Percentiles rank a stretch among this genome's conserved stretches.
phyloP scores from a whole-genome alignment of 2,113 vertebrate species.

The Beaufortia kweichowensis region DNA sequence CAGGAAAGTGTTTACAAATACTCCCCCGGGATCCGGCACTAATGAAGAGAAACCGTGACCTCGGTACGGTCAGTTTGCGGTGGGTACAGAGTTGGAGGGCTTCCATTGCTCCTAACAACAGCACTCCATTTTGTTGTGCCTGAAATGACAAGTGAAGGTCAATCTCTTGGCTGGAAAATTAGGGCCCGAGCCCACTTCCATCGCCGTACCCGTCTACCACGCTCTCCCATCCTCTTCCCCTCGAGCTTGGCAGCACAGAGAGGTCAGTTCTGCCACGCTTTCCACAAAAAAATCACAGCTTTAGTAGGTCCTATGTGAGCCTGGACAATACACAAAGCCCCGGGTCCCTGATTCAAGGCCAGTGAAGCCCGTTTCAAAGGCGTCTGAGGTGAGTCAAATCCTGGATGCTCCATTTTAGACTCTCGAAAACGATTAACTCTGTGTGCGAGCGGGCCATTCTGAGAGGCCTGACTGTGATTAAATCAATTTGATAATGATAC shows the following conservation, averaged over 20 bases:
- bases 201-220: background rate
- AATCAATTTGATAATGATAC: constrained; percentile 59
- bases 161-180: constrained; percentile 45
- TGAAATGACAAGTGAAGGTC: constrained; percentile 53
- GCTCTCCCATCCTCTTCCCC: constrained; percentile 5
- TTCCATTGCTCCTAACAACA: constrained; percentile 49
- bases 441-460: constrained; percentile 43
- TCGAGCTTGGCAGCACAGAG: constrained; percentile 1
- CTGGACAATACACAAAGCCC: background rate
- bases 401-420: constrained; percentile 40
- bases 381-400: background rate
- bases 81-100: constrained; percentile 45
- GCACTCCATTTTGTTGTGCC: constrained; percentile 38
- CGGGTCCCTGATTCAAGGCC: constrained; percentile 17
- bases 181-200: background rate
- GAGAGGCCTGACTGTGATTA: constrained; percentile 54
- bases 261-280: background rate
- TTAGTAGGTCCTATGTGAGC: constrained; percentile 12
- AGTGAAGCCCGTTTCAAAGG: background rate
- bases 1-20: constrained; percentile 41
- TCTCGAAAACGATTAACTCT: constrained; percentile 50
- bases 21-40: constrained; percentile 36
- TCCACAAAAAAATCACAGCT: background rate
- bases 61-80: constrained; percentile 21
- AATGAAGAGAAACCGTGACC: constrained; percentile 56